A percentile compares a stretch with the other conserved stretches of the same genome.
These are phyloP conservation scores for Morbakka virulenta DNA, from an alignment of 30 jellyfish, hydroid and myxozoan species.

Conservation along the genomic window DNA sequence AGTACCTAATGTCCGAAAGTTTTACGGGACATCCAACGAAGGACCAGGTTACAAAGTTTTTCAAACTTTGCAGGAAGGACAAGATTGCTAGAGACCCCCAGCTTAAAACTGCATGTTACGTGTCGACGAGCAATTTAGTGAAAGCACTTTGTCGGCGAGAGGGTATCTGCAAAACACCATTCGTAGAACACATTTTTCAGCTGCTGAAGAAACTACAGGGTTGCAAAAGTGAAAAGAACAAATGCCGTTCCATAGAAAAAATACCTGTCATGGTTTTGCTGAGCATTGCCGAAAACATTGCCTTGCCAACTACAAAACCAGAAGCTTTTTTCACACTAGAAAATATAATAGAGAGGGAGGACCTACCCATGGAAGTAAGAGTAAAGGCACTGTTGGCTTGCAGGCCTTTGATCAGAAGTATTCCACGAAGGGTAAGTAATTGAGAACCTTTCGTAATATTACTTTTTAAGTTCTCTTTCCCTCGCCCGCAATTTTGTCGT, in stretches of 20 bases:
- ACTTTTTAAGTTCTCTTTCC: neutral
- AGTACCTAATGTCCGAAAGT: constrained; percentile 15
- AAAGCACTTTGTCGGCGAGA: constrained; percentile 36
- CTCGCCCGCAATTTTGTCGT: too few relatives aligned
- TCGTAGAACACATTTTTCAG: constrained; percentile 26
- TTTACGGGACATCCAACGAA: constrained; percentile 51
- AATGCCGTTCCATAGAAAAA: constrained; percentile 7
- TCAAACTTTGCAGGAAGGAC: constrained; percentile 38
- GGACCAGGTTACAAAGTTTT: neutral
- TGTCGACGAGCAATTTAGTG: constrained; percentile 53
- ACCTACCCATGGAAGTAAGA: constrained; percentile 40
- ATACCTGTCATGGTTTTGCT: constrained; percentile 50
- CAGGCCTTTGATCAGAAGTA: constrained; percentile 40
- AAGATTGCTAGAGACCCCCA: constrained; percentile 24
- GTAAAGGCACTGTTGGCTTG: constrained; percentile 54
- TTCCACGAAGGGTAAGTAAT: constrained; percentile 32
- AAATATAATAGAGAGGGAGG: constrained; percentile 8
- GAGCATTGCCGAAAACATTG: constrained; percentile 51
- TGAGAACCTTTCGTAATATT: neutral
- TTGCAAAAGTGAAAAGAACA: neutral
- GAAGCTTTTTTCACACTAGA: constrained; percentile 21
- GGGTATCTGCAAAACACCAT: constrained; percentile 46
- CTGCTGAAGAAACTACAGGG: neutral
- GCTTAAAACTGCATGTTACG: constrained; percentile 47
- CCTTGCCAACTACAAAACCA: constrained; percentile 45